These are phyloP conservation scores for Drosophila teissieri DNA, from an alignment of 1,140 invertebrate genomes.

Conservation along the genomic window DNA sequence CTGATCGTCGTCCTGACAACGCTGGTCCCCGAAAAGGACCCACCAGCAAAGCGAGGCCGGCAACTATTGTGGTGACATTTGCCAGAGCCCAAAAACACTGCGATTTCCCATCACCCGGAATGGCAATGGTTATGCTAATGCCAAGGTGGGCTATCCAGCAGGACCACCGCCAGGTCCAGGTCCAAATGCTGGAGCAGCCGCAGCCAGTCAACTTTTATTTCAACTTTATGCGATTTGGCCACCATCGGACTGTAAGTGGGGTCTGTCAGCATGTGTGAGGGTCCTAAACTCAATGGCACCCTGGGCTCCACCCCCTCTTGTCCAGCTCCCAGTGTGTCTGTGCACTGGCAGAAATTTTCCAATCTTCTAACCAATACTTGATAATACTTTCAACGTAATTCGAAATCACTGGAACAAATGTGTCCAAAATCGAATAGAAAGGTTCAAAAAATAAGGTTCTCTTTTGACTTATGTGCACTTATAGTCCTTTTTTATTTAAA, in stretches of 20 bases:
- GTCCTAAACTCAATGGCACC: conserved; percentile 25
- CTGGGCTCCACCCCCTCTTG: not conserved
- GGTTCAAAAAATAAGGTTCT: too few species aligned
- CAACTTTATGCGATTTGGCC: conserved; percentile 77
- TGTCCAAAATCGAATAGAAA: too few species aligned
- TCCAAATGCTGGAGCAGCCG: conserved; percentile 17
- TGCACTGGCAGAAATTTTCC: not conserved
- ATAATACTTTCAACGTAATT: not conserved
- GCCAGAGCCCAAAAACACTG: conserved; percentile 35
- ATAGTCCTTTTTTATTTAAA: too few species aligned
- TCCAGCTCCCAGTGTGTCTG: conserved; percentile 4
- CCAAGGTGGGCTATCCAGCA: conserved; percentile 38
- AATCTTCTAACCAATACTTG: too few species aligned
- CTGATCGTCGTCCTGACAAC: conserved; percentile 46
- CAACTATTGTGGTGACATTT: conserved; percentile 45
- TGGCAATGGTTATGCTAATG: conserved; percentile 61
- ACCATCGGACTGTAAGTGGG: conserved; percentile 62
- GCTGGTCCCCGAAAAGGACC: conserved; percentile 35
- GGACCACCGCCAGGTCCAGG: conserved; percentile 9
- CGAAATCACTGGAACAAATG: too few species aligned
- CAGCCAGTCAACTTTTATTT: conserved; percentile 70
- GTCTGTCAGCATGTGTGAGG: conserved; percentile 71
- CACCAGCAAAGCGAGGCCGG: conserved; percentile 9
- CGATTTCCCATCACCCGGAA: conserved; percentile 39
- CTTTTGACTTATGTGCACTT: too few species aligned